A percentile compares a stretch with the other conserved stretches of the same genome.
Conservation (phyloP, 2,888 invertebrate genomes). For the Smittia sp. region DNA sequence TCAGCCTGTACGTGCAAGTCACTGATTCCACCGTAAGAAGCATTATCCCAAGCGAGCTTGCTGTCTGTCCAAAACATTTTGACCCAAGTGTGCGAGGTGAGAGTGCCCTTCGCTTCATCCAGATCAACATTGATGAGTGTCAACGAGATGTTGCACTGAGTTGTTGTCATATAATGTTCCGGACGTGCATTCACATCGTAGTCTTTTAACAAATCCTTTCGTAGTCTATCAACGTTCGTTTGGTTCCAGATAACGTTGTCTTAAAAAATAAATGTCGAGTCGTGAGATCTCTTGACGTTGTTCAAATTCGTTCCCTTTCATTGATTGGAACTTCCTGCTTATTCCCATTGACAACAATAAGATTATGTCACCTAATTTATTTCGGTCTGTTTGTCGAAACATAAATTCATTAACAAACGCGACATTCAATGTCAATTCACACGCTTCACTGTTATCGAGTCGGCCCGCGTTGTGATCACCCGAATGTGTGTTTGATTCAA, state of each 20-base stretch:
- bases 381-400: neutral
- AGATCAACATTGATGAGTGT: slow-evolving; percentile 64
- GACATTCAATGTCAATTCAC: slow-evolving; percentile 25
- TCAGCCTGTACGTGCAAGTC: slow-evolving; percentile 63
- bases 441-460: neutral
- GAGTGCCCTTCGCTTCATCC: slow-evolving; percentile 61
- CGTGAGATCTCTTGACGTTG: neutral
- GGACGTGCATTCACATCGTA: slow-evolving; percentile 52
- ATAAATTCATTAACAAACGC: slow-evolving; percentile 5
- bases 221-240: slow-evolving; percentile 58
- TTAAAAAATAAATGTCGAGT: neutral
- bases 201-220: slow-evolving; percentile 58
- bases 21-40: slow-evolving; percentile 63
- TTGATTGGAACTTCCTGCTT: slow-evolving; percentile 18
- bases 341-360: neutral
- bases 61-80: slow-evolving; percentile 67
- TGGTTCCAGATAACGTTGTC: slow-evolving; percentile 55
- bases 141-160: slow-evolving; percentile 55
- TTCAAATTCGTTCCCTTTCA: neutral
- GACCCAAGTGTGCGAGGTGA: slow-evolving; percentile 62
- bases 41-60: slow-evolving; percentile 69
- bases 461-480: neutral
- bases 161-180: slow-evolving; percentile 45
- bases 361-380: slow-evolving; percentile 3
- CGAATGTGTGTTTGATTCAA: neutral